Conservation (phyloP, 2,113 vertebrate genomes). For the Corydoras sp. region DNA sequence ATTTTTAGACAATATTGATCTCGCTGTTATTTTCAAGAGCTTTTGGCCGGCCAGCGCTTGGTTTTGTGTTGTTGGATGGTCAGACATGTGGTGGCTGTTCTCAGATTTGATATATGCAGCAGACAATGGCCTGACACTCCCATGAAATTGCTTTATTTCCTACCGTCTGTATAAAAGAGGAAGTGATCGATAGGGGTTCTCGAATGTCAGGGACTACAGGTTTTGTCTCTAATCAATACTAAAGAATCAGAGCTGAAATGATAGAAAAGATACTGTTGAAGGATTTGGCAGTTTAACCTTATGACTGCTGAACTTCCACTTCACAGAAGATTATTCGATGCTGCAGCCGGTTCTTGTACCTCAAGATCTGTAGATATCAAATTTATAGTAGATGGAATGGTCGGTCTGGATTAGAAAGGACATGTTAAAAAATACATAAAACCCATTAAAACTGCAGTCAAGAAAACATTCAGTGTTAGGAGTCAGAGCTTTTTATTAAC, state of each 20-base stretch:
- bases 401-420: too few species aligned
- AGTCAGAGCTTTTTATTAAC: too few species aligned
- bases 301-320: conserved; percentile 35
- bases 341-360: too few species aligned
- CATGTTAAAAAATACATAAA: too few species aligned
- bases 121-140: conserved; percentile 46
- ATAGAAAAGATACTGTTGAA: conserved; percentile 66
- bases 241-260: conserved; percentile 64
- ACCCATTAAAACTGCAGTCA: too few species aligned
- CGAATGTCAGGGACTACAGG: conserved; percentile 69
- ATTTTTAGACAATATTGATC: background rate
- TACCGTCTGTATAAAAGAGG: conserved; percentile 67
- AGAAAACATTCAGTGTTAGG: too few species aligned
- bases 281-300: conserved; percentile 64
- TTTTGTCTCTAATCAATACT: conserved; percentile 70
- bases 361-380: too few species aligned
- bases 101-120: conserved; percentile 51
- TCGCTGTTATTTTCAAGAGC: too few species aligned
- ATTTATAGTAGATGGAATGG: too few species aligned
- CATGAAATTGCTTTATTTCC: conserved; percentile 59
- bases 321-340: conserved; percentile 9
- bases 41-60: background rate
- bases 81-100: conserved; percentile 33
- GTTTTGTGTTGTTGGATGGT: background rate
- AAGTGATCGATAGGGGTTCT: conserved; percentile 71